Percentiles rank a stretch among this genome's conserved stretches.
Conservation (phyloP, 1,140 invertebrate genomes). For the Calliphora vicina region DNA sequence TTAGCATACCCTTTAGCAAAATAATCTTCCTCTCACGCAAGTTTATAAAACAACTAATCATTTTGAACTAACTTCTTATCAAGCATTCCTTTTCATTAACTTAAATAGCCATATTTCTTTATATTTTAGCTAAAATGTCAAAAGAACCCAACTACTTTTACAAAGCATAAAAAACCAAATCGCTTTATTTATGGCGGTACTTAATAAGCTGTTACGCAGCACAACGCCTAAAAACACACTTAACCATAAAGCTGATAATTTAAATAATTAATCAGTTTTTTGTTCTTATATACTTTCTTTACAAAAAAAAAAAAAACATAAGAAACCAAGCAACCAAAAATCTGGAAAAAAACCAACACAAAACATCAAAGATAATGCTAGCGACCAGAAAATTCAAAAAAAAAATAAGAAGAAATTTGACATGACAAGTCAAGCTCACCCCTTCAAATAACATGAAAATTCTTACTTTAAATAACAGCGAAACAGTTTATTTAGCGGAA, state of each 20-base stretch:
- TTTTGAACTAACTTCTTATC: background rate
- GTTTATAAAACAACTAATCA: no score
- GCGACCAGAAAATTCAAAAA: background rate
- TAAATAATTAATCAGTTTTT: slow-evolving; percentile 28
- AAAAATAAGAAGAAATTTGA: no score
- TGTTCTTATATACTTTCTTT: no score
- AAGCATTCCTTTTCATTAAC: background rate
- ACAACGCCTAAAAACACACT: slow-evolving; percentile 13
- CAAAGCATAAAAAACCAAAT: background rate
- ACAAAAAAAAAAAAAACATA: no score
- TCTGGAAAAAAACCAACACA: background rate
- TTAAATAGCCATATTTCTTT: no score
- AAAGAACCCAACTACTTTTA: no score
- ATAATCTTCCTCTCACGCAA: no score
- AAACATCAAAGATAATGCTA: background rate
- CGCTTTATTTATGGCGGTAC: background rate
- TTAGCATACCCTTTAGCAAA: no score
- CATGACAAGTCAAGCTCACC: background rate
- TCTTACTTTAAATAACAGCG: no score
- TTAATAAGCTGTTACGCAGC: background rate
- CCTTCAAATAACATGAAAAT: no score
- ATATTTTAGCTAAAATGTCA: no score
- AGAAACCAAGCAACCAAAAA: background rate
- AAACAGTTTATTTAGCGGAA: background rate
- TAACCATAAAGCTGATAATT: slow-evolving; percentile 23